Base-by-base conservation (phyloP, 2,113 vertebrate genomes). In the Engraulis encrasicolus region DNA sequence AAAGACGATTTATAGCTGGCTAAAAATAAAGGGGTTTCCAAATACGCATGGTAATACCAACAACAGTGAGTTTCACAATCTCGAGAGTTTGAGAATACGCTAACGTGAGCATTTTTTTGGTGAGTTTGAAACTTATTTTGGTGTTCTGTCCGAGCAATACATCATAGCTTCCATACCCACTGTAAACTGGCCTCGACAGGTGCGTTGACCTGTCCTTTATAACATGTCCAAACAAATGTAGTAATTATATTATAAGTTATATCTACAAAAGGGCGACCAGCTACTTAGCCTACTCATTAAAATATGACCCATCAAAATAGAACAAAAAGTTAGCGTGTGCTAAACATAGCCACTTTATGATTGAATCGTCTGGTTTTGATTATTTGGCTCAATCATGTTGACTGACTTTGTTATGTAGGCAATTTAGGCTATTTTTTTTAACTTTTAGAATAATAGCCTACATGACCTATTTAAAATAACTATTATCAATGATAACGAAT, bases 1-100 rank as follows among this genome's bases (percentile, higher is more conserved):
- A 74, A 74, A 74, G 23, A n/a, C 23, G 58, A n/a, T 7, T 66
- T 66, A 66, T 66, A n/a, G n/a, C n/a, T n/a, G n/a, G n/a, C n/a
- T n/a, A n/a, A n/a, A n/a, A n/a, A n/a, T n/a, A n/a, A n/a, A n/a
- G 23, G 23, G 27, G n/a, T 66, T 27, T 66, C 12, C 9, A 9
- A 23, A 3, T 61, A 23, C n/a, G 7, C 5, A 6, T 27, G 19
- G 1, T n/a, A 12, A 66, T 11, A 66, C 58, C 54, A 66, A 9
- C 58, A 66, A 23, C 58, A 12, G n/a, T 19, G 15, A 52, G 50
- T 19, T 52, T 52, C 15, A 18, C 17, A 52, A 0, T 52, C 15
- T 18, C 5, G 18, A 66, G 27, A 66, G n/a, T 23, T 66, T 66
- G n/a, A n/a, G 23, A 66, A 27, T 23, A 66, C 27, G 58, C 58